Evolutionary conservation across 2,888 invertebrate genomes (phyloP), one percentile per base, ranked within the genome.

Genomic region (Hecatera dysodea): DNA sequence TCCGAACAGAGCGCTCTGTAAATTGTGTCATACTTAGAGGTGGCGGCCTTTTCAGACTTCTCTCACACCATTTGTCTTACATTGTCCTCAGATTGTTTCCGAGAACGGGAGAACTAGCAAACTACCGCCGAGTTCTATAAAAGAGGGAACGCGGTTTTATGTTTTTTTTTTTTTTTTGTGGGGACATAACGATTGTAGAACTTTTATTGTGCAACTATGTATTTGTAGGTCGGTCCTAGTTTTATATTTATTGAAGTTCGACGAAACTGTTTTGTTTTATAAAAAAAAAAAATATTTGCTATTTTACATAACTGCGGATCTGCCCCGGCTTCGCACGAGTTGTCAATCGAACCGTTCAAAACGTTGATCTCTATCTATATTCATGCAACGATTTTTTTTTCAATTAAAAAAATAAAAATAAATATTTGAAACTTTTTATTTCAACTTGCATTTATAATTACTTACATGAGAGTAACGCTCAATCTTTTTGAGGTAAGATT

Each of bases 61-160:
- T 56, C 67, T 65, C 74, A 74, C 64, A 59, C 68, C 76, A 84
- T 86, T 85, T 82, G 73, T 83, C 78, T 77, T 67, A 67, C 74
- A 78, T 75, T 83, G 78, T 75, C 71, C 71, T 70, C 72, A 42
- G 73, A 84, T 78, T 71, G 66, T 75, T 82, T 82, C 75, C 75
- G 71, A 75, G 78, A 56, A 36, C 24, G 53, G 53, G 50, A 44
- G 36, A 66, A 66, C 67, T 78, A 72, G 66, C 42, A 63, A 81
- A 82, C 82, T 72, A 67, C 63, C 82, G 70, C 71, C 71, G 71
- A 78, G 15, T 78, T 62, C 66, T 78, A 63, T 55, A 66, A 63
- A 66, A 59, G 60, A 50, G 11, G 36, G 57, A 57, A 61, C 62
- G 60, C 39, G 48, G 29, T 12, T 36, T 57, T 27, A 46, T 66